Base-by-base conservation (phyloP, 1,140 invertebrate species). In the Tachypleus tridentatus region DNA sequence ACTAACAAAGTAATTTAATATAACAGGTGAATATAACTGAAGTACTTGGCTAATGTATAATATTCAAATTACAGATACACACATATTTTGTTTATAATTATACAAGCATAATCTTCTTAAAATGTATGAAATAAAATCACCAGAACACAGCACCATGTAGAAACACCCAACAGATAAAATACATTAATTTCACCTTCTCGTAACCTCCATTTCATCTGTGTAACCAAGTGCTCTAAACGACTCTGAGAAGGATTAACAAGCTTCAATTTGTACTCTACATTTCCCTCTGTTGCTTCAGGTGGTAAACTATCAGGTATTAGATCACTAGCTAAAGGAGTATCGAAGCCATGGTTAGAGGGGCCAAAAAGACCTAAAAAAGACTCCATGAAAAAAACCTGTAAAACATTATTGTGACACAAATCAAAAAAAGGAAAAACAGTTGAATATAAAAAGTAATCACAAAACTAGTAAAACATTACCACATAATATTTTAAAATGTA, bases 211-310 rank as follows among this genome's bases (percentile, higher is more conserved):
- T 85, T 84, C 4, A 98, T 74, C 69, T 85, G 82, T 69, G 82
- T 85, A 61, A 85, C 77, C 10, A 94, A 75, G 60, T 89, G 78
- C 68, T 93, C 88, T 78, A 87, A 90, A 72, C 93, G 88, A 72
- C 87, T 85, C 71, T 87, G 85, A 53, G 82, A 87, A 4, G 94
- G 93, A 76, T 90, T 91, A 1, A 97, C 87, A 54, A 97, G 79
- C 52, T 93, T 93, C 60, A 95, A 76, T 78, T 95, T 95, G 75
- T 95, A 96, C 77, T 96, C 92, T 51, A 95, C 84, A 77, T 95
- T 95, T 6, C 92, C 92, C 64, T 90, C 82, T 72, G 93, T 85
- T 0, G 89, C 89, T 75, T 96, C 92, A 0, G 92, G 92, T 0
- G 93, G 93, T 51, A 97, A 76, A 65, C 77, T 72, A 58, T 73